phyloP scores from a whole-genome alignment of 2,888 invertebrate species.

The Congeria kusceri region DNA sequence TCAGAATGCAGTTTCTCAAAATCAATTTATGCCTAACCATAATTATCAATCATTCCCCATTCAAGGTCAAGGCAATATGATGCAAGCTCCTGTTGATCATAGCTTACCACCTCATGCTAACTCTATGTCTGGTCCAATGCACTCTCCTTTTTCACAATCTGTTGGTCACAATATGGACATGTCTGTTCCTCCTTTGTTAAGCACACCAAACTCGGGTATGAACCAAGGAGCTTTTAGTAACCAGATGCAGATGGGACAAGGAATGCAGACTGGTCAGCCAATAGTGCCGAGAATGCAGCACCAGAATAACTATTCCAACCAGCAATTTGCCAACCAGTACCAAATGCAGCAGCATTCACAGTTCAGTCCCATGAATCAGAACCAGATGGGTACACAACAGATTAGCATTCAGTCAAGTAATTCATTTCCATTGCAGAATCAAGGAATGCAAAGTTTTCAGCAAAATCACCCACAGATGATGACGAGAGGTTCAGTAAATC shows the following conservation, averaged over 20 bases:
- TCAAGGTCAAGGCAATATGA: background rate
- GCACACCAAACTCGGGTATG: slow-evolving; percentile 11
- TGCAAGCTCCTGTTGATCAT: slow-evolving; percentile 23
- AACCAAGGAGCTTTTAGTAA: slow-evolving; percentile 2
- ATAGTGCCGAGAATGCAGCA: slow-evolving; percentile 22
- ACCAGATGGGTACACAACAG: no score
- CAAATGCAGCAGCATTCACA: slow-evolving; percentile 12
- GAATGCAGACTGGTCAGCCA: background rate
- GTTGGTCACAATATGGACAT: slow-evolving; percentile 37
- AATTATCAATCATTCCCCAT: slow-evolving; percentile 1
- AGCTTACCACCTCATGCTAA: slow-evolving; percentile 53
- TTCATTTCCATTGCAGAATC: no score
- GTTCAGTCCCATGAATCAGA: no score
- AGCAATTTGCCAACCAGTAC: slow-evolving; percentile 3
- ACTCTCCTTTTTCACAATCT: slow-evolving; percentile 20
- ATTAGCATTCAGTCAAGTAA: no score
- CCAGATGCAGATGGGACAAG: no score
- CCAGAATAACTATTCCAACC: background rate
- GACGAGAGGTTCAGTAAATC: slow-evolving; percentile 16
- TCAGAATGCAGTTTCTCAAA: background rate
- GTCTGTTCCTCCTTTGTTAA: slow-evolving; percentile 51
- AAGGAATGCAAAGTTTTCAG: slow-evolving; percentile 7
- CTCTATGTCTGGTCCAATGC: slow-evolving; percentile 17
- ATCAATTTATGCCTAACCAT: background rate
- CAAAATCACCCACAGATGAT: slow-evolving; percentile 17